Conservation (phyloP, 2,888 invertebrate genomes). For the Hoplodrina blanda region DNA sequence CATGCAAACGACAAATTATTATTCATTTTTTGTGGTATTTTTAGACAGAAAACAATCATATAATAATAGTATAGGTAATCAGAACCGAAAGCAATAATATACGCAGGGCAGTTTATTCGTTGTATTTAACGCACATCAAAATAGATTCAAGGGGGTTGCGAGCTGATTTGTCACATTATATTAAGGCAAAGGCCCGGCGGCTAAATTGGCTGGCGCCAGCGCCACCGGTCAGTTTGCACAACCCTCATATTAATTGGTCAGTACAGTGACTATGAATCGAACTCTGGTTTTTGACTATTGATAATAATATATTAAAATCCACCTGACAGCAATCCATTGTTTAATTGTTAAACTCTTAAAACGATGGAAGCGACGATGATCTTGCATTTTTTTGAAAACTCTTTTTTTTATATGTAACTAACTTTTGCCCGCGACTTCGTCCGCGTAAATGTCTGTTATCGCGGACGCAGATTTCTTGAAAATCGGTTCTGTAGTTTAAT, state of each 20-base stretch:
- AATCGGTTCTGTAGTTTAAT: no score
- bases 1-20: slow-evolving; percentile 62
- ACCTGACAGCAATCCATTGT: not conserved
- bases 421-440: no score
- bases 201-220: slow-evolving; percentile 17
- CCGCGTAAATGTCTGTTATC: no score
- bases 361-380: no score
- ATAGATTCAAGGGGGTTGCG: slow-evolving; percentile 10
- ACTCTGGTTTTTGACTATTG: not conserved
- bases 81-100: slow-evolving; percentile 83
- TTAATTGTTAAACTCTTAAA: not conserved
- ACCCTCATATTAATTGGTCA: slow-evolving; percentile 30
- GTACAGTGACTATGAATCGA: not conserved
- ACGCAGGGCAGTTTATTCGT: slow-evolving; percentile 5
- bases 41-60: slow-evolving; percentile 87
- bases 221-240: slow-evolving; percentile 1
- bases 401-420: no score
- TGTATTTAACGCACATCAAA: slow-evolving; percentile 22
- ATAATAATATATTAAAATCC: slow-evolving; percentile 1
- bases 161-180: slow-evolving; percentile 36
- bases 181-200: slow-evolving; percentile 6
- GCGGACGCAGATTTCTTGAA: no score
- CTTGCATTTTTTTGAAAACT: no score
- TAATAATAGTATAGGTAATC: slow-evolving; percentile 87
- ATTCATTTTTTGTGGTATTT: no score